These are phyloP conservation scores for Apamea monoglypha DNA, from an alignment of 2,888 invertebrate species.

Conservation along the genomic window DNA sequence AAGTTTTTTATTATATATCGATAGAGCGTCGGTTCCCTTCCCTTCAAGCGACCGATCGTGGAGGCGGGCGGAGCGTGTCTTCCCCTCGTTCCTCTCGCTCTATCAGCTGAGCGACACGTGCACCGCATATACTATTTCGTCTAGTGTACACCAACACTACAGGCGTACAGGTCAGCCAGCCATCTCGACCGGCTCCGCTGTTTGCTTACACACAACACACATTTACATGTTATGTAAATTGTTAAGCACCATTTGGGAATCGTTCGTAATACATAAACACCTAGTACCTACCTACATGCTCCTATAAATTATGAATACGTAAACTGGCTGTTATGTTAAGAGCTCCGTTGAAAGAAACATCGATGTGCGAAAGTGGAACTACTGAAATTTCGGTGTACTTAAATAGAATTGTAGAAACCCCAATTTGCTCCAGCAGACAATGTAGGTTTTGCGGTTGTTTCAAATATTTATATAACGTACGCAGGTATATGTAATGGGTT, in stretches of 20 bases:
- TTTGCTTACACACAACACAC: slow-evolving; percentile 60
- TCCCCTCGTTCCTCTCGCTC: slow-evolving; percentile 79
- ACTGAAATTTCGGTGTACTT: slow-evolving; percentile 6
- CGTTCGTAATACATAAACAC: slow-evolving; percentile 62
- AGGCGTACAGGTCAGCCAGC: slow-evolving; percentile 57
- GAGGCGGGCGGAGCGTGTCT: slow-evolving; percentile 76
- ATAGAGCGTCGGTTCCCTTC: slow-evolving; percentile 53
- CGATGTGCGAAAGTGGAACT: slow-evolving; percentile 32
- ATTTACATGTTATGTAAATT: slow-evolving; percentile 64
- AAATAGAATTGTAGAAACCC: slow-evolving; percentile 10
- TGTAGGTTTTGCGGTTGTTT: slow-evolving; percentile 6
- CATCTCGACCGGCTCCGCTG: slow-evolving; percentile 39
- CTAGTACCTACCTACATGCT: slow-evolving; percentile 30
- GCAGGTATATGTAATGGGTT: neutral
- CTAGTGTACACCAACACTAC: slow-evolving; percentile 76
- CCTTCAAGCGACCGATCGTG: slow-evolving; percentile 58
- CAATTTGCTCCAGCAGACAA: neutral
- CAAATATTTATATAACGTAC: slow-evolving; percentile 17
- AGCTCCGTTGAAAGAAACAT: slow-evolving; percentile 45
- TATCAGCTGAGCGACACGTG: slow-evolving; percentile 89
- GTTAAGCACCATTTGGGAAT: slow-evolving; percentile 60
- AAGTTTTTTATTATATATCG: slow-evolving; percentile 41
- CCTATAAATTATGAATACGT: slow-evolving; percentile 52
- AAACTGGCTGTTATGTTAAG: slow-evolving; percentile 49
- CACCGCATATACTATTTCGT: slow-evolving; percentile 81